Evolutionary conservation across 2,888 invertebrate species (phyloP), one percentile per base, ranked within the genome.

Genomic region (Deilephila porcellus): DNA sequence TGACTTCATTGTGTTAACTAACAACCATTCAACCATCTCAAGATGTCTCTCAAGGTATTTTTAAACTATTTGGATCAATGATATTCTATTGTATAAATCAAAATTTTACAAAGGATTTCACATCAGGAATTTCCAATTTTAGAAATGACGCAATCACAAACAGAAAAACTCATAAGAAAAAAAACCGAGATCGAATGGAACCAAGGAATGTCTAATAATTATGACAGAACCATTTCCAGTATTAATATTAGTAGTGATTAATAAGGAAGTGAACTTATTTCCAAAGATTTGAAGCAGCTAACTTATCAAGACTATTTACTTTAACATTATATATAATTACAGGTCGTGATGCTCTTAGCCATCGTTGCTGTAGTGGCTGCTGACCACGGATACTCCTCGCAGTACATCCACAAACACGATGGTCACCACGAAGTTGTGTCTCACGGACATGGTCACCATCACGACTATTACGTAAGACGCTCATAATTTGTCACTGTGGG

Each of bases 321-420:
- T 32, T 37, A 34, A 6, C 19, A 19, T 64, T 4, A 4, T 37
- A 29, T 62, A 37, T 32, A 5, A 32, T 60, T 71, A 5, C 63
- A 73, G 73, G 45, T 71, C 14, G n/a, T 53, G 20, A 53, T 25
- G 4, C 25, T 73, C n/a, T 7, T 73, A 3, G 62, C 53, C 6
- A 20, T 71, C 34, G 19, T 71, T 5, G 71, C 62, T 11, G 62
- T 53, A 14, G 73, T 25, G 5, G 14, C 19, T 52, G 70, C 73
- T 34, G 71, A 73, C 5, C 73, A 73, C 25, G 85, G 83, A n/a
- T 80, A 80, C 77, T 85, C 85, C 4, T 84, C 83, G 4, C 86
- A 85, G 71, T 80, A 82, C 78, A 81, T 86, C 71, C 79, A 81
- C 71, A 80, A 81, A 60, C 84, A 84, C 76, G 84, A 85, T 74